Percentiles rank a stretch among this genome's conserved stretches.
Evolutionary conservation across 2,797 vertebrate species (phyloP).

Genomic region (Darevskia mixta): DNA sequence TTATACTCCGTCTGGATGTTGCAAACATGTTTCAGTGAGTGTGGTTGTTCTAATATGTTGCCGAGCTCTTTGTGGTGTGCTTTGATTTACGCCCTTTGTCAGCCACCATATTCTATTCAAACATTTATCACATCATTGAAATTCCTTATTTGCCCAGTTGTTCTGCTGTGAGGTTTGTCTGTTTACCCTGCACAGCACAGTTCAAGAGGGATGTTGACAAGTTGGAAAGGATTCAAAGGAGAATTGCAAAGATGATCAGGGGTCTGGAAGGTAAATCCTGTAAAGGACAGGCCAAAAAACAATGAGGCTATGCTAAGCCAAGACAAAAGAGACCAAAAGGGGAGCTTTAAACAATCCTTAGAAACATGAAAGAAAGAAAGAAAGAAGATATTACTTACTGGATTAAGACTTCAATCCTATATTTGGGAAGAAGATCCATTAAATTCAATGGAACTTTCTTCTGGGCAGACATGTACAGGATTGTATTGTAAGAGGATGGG

Average conservation of each 20-base stretch:
- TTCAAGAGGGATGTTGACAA: slow-evolving; percentile 38
- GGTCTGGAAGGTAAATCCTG: slow-evolving; percentile 16
- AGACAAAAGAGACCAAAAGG: background rate
- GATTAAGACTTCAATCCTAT: background rate
- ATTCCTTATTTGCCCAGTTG: slow-evolving; percentile 23
- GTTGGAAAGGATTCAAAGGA: background rate
- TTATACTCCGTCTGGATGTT: background rate
- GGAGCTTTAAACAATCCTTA: background rate
- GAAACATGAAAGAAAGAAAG: background rate
- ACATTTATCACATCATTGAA: slow-evolving; percentile 23
- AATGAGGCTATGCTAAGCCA: slow-evolving; percentile 2
- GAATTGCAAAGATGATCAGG: slow-evolving; percentile 6
- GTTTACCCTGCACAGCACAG: slow-evolving; percentile 18
- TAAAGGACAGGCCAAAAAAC: background rate
- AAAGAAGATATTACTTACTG: background rate
- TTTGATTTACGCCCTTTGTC: background rate
- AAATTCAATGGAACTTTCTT: too few relatives aligned
- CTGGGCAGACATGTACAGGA: too few relatives aligned
- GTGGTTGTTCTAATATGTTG: background rate
- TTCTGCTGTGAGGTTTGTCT: slow-evolving; percentile 19
- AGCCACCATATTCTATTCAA: slow-evolving; percentile 2
- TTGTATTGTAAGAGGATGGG: background rate
- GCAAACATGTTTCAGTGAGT: background rate
- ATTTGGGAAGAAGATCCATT: too few relatives aligned
- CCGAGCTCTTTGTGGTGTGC: background rate